Conservation (phyloP, 2,113 vertebrate species). For the Lophura nycthemera region DNA sequence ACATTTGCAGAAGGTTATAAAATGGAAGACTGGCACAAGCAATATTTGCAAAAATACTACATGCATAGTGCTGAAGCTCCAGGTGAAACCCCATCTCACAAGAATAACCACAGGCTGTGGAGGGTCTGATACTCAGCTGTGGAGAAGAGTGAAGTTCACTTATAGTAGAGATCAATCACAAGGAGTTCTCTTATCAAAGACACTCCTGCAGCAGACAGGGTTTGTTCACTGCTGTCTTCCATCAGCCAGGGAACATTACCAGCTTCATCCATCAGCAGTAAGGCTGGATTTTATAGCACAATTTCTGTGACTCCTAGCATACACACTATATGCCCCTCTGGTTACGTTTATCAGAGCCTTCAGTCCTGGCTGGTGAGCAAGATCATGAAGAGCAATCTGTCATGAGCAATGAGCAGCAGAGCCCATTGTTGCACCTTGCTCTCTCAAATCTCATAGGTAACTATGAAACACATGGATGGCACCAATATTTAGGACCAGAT, state of each 20-base stretch:
- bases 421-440: background rate
- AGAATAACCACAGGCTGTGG: background rate
- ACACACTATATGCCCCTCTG: background rate
- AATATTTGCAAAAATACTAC: background rate
- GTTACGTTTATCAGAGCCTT: background rate
- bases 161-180: background rate
- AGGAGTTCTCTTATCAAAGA: background rate
- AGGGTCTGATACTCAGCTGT: background rate
- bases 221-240: background rate
- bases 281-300: background rate
- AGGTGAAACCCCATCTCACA: background rate
- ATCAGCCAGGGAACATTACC: background rate
- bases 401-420: background rate
- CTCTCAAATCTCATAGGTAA: background rate
- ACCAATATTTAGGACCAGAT: background rate
- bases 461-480: accelerated
- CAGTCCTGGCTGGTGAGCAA: background rate
- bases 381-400: background rate
- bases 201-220: background rate
- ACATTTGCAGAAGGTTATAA: background rate
- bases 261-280: background rate
- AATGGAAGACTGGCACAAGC: background rate
- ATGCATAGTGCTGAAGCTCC: background rate
- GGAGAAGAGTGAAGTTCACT: background rate
- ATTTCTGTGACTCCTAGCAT: background rate